These are phyloP conservation scores for Liolophura sinensis DNA, from an alignment of 1,140 invertebrate species.

Conservation along the genomic window DNA sequence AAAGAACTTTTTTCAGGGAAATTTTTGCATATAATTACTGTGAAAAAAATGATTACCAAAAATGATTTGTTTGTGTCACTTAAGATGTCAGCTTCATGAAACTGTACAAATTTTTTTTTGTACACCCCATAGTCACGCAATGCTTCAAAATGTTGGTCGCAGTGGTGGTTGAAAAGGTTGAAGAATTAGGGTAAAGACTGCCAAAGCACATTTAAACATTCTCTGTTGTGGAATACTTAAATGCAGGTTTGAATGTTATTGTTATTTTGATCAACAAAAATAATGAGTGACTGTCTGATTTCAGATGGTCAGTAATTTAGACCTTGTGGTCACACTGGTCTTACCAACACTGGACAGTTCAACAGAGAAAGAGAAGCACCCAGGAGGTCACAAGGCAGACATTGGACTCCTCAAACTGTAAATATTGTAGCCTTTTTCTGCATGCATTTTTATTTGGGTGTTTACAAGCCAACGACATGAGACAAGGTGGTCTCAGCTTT, in stretches of 20 bases:
- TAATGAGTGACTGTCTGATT: not conserved
- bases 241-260: not conserved
- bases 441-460: not conserved
- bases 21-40: too few relatives aligned
- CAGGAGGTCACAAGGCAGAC: slow-evolving; percentile 56
- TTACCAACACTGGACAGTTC: not conserved
- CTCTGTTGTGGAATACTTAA: not conserved
- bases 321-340: not conserved
- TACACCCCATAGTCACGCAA: too few relatives aligned
- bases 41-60: too few relatives aligned
- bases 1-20: too few relatives aligned
- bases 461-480: not conserved
- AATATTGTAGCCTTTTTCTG: slow-evolving; percentile 52
- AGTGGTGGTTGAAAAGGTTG: too few relatives aligned
- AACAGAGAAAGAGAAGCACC: not conserved
- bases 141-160: too few relatives aligned
- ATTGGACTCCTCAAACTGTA: slow-evolving; percentile 89
- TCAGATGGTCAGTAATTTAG: slow-evolving; percentile 3
- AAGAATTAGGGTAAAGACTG: not conserved
- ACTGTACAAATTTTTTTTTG: too few relatives aligned
- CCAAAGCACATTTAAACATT: not conserved
- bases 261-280: not conserved
- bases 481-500: not conserved
- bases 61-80: too few relatives aligned
- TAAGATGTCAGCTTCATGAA: too few relatives aligned